Conservation (phyloP, 2,888 invertebrate genomes). For the Smittia aterrima region DNA sequence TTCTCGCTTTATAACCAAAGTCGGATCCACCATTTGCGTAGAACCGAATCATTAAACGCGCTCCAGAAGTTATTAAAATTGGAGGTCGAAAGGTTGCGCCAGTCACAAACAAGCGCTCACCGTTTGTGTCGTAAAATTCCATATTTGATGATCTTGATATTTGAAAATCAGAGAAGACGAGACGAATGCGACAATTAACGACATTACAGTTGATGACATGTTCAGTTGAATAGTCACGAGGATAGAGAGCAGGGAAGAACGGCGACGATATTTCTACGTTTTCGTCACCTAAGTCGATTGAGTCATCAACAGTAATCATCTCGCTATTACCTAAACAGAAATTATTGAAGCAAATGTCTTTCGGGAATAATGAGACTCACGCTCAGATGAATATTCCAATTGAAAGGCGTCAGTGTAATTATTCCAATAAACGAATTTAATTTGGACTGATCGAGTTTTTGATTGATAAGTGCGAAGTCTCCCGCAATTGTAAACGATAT, state of each 20-base stretch:
- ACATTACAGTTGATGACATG: conserved; percentile 62
- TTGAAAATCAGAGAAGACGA: conserved; percentile 68
- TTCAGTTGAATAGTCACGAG: conserved; percentile 65
- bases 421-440: conserved; percentile 61
- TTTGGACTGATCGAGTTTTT: conserved; percentile 60
- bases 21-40: conserved; percentile 69
- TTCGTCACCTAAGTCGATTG: conserved; percentile 49
- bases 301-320: conserved; percentile 48
- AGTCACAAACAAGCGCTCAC: conserved; percentile 63
- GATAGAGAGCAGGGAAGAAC: conserved; percentile 66
- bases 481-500: conserved; percentile 62
- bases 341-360: background rate
- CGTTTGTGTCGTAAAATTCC: conserved; percentile 70
- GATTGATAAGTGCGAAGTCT: conserved; percentile 58
- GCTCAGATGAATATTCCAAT: conserved; percentile 63
- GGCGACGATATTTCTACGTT: conserved; percentile 59
- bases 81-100: conserved; percentile 69
- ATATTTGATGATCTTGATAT: conserved; percentile 64
- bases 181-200: conserved; percentile 60
- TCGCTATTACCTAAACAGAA: conserved; percentile 59
- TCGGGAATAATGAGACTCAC: conserved; percentile 53
- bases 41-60: conserved; percentile 62
- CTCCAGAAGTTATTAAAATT: conserved; percentile 63
- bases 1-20: conserved; percentile 64
- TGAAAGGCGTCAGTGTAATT: conserved; percentile 63